Percentiles rank a stretch among this genome's conserved stretches.
phyloP scores from a whole-genome alignment of 2,113 vertebrate species.

The Hydropotes inermis region DNA sequence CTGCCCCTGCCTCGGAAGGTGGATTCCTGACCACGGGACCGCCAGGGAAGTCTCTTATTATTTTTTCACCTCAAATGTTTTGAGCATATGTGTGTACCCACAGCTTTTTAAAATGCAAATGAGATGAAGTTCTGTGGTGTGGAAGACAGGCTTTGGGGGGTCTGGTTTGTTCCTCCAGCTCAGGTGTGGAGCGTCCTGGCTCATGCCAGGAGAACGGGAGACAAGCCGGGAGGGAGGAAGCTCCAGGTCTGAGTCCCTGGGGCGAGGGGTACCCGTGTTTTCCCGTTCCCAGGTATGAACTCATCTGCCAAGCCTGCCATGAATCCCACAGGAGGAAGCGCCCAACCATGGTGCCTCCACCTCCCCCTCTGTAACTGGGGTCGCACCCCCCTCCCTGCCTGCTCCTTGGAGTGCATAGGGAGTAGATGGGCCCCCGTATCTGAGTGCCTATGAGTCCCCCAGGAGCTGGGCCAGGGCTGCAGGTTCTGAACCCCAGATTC shows the following conservation, averaged over 20 bases:
- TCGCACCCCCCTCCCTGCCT: fast-evolving
- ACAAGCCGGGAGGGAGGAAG: fast-evolving
- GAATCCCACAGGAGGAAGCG: background rate
- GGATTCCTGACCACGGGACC: background rate
- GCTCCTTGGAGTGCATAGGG: background rate
- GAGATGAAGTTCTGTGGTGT: fast-evolving
- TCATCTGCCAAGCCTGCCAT: background rate
- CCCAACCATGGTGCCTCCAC: background rate
- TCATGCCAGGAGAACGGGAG: fast-evolving
- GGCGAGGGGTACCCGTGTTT: background rate
- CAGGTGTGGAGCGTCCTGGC: fast-evolving
- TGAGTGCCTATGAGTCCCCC: background rate
- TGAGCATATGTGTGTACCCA: background rate
- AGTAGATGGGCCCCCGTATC: fast-evolving
- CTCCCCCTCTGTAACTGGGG: fast-evolving
- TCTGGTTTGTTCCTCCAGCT: background rate
- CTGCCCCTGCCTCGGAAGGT: background rate
- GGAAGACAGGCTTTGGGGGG: background rate
- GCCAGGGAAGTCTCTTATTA: background rate
- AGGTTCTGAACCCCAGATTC: background rate
- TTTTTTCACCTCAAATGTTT: background rate
- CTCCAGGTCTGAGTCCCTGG: background rate
- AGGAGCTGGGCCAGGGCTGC: fast-evolving
- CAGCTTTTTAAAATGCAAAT: background rate
- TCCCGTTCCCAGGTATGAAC: background rate